These are phyloP conservation scores for Alloplasta piceator DNA, from an alignment of 2,888 invertebrate genomes.

Conservation along the genomic window DNA sequence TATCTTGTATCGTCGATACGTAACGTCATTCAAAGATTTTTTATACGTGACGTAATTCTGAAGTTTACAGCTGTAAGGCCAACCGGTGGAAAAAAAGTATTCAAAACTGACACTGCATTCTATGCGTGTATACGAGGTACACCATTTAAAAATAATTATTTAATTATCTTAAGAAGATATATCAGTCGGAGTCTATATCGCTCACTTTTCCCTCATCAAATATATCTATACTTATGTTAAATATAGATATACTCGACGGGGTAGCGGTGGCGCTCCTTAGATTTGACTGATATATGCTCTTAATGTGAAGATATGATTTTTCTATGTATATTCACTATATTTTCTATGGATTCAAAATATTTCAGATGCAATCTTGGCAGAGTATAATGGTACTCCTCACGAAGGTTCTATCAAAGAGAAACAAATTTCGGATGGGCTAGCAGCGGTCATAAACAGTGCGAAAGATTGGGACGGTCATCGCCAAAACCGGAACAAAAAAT, in stretches of 20 bases:
- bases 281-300: background rate
- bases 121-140: constrained; percentile 17
- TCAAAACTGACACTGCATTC: constrained; percentile 12
- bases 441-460: constrained; percentile 14
- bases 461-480: constrained; percentile 32
- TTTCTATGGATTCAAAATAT: constrained; percentile 10
- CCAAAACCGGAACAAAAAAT: background rate
- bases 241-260: background rate
- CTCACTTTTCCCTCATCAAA: background rate
- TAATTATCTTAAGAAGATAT: background rate
- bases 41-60: constrained; percentile 2
- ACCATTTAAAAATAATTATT: background rate
- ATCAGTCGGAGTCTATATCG: background rate
- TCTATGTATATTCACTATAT: too few species aligned
- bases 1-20: constrained; percentile 1
- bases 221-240: background rate
- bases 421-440: constrained; percentile 11
- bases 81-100: constrained; percentile 2
- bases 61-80: constrained; percentile 13
- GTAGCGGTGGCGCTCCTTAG: too few species aligned
- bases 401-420: constrained; percentile 15
- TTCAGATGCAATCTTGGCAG: constrained; percentile 24
- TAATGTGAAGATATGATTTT: background rate
- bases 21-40: constrained; percentile 7
- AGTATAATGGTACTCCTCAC: constrained; percentile 12